phyloP scores from a whole-genome alignment of 92 coral and sea anemone species.

The Pocillopora grandis region DNA sequence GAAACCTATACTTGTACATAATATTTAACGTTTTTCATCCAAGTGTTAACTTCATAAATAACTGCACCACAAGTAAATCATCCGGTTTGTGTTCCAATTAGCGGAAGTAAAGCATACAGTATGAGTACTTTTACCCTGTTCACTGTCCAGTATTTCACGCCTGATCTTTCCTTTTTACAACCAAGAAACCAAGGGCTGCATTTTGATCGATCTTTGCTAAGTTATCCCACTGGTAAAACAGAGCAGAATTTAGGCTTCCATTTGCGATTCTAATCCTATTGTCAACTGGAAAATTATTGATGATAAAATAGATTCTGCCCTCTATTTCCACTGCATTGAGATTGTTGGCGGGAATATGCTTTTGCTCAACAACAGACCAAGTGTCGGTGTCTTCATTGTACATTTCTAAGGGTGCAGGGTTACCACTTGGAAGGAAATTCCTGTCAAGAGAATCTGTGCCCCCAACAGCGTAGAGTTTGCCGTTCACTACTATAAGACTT shows the following conservation, averaged over 20 bases:
- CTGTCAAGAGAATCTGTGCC: neutral
- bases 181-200: too few relatives aligned
- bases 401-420: neutral
- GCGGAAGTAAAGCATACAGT: too few relatives aligned
- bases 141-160: too few relatives aligned
- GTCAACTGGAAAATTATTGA: constrained; percentile 1
- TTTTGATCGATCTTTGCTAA: too few relatives aligned
- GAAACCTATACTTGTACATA: too few relatives aligned
- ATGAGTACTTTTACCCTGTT: too few relatives aligned
- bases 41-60: too few relatives aligned
- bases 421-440: neutral
- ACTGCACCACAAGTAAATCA: too few relatives aligned
- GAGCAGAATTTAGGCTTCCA: neutral
- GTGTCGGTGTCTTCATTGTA: neutral
- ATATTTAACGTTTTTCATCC: too few relatives aligned
- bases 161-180: too few relatives aligned
- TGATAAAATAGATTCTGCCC: neutral
- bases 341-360: neutral
- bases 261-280: neutral
- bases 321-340: neutral
- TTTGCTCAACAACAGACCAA: constrained; percentile 2
- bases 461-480: neutral
- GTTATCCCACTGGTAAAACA: neutral
- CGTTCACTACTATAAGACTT: neutral
- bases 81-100: too few relatives aligned